phyloP scores from a whole-genome alignment of 2,113 vertebrate species.

The Sarotherodon lohbergeri region DNA sequence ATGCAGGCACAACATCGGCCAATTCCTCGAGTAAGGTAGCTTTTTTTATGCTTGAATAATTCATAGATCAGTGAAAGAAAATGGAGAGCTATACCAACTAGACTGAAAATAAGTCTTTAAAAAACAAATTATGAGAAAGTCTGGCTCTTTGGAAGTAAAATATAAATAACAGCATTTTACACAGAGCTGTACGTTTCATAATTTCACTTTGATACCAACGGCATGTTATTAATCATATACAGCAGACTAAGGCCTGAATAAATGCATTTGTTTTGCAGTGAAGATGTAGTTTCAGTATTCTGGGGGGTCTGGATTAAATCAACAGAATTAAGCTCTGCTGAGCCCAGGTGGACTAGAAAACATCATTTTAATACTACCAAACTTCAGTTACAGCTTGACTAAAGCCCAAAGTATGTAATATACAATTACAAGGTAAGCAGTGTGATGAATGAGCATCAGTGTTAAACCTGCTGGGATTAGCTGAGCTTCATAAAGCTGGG shows the following conservation, averaged over 20 bases:
- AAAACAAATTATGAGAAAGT: background rate
- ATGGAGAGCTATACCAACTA: background rate
- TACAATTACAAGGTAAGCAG: slow-evolving; percentile 71
- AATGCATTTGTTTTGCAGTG: background rate
- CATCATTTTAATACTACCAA: slow-evolving; percentile 57
- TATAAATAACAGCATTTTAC: background rate
- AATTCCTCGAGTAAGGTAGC: background rate
- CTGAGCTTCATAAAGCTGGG: slow-evolving; percentile 65
- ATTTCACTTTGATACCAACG: background rate
- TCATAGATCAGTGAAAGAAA: background rate
- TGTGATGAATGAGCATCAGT: slow-evolving; percentile 68
- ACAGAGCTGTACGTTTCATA: background rate
- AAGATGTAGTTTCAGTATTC: background rate
- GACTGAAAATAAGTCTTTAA: background rate
- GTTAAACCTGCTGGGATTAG: slow-evolving; percentile 69
- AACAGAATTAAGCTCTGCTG: slow-evolving; percentile 3
- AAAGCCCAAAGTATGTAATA: slow-evolving; percentile 67
- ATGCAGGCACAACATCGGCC: background rate
- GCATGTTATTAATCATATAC: background rate
- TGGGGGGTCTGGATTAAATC: slow-evolving; percentile 25
- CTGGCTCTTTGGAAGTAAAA: background rate
- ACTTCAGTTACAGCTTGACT: slow-evolving; percentile 58
- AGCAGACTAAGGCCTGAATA: background rate
- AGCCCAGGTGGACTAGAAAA: slow-evolving; percentile 26
- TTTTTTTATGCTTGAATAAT: background rate